Base-by-base conservation (phyloP, 2,888 invertebrate species). In the Campaea margaritaria region DNA sequence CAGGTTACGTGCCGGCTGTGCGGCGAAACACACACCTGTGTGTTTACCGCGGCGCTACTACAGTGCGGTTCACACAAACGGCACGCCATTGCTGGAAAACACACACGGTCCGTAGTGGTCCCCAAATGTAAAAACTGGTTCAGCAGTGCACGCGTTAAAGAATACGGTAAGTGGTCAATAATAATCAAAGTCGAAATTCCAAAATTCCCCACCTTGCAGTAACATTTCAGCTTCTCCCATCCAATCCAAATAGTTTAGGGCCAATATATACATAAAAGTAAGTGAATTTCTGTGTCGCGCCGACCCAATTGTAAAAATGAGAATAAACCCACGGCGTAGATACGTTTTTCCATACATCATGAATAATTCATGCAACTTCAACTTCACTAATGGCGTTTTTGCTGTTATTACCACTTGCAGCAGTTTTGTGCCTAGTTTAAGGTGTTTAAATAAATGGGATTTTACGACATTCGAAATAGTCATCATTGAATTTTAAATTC, bases 241-340 rank as follows among this genome's bases (percentile, higher is more conserved):
- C 54, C 56, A 53, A 57, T 54, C 45, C 51, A 38, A 58, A 65
- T 62, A 65, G 63, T 65, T 68, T 41, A 59, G 52, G 54, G 59
- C 62, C 51, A 49, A 60, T 48, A 63, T 64, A 59, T 57, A 67
- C 68, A 75, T 74, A 75, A 78, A 78, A 68, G 65, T 75, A 78
- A 80, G 79, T 78, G 75, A 76, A 76, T 74, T 79, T 74, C 72
- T 73, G 68, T 80, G 80, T 80, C 70, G 59, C 68, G 60, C 57
- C 64, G 68, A 56, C 52, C 63, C 59, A 58, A 55, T 76, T 76
- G 77, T 75, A 75, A 73, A 78, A 79, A 75, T 73, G 72, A 65
- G 66, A 62, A 69, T 67, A 61, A 46, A 51, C 43, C 47, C 28
- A 62, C 64, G 44, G 21, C 56, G 54, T 50, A 62, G 50, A 51